Evolutionary conservation across 2,888 invertebrate species (phyloP), one percentile per base, ranked within the genome.

Genomic region (Phengaris arion): DNA sequence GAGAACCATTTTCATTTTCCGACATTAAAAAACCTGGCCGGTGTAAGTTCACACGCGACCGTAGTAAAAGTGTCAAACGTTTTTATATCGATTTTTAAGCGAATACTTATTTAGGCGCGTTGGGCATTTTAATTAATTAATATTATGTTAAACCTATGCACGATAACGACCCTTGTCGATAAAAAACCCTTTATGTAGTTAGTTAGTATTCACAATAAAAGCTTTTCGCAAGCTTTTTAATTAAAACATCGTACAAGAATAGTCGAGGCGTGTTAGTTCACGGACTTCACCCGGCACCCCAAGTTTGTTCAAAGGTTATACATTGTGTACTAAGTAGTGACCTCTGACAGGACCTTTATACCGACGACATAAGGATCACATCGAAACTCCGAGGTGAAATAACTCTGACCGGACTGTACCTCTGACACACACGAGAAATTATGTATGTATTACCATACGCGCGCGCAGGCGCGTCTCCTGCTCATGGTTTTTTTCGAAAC

Each of bases 161-260:
- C 15, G 9, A 59, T 22, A 59, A 59, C 10, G 10, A 59, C 10
- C 10, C 57, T 57, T 15, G 57, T 57, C 57, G 15, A 57, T 57
- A 57, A 15, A 57, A 54, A 15, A 48, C 48, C 3, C 48, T 48
- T 9, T 22, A 59, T 15, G 22, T 15, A 59, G 35, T 35, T 4
- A 57, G 22, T 15, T 59, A n/a, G 46, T 48, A 13, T 69, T 48
- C 68, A 48, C 8, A n/a, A 46, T 48, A 13, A n/a, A n/a, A 15
- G 69, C 6, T 46, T 15, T 69, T 1, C 48, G n/a, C 48, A 15
- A 69, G 46, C 69, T 69, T 69, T 48, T 69, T 48, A 69, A 15
- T 69, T 22, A 59, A 46, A 69, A 69, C 13, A 9, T 69, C 69
- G 69, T 48, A 48, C 46, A 48, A 15, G n/a, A 48, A 48, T 69